Evolutionary conservation across 1,140 invertebrate genomes (phyloP), one percentile per base, ranked within the genome.

Genomic region (Caerostris darwini): DNA sequence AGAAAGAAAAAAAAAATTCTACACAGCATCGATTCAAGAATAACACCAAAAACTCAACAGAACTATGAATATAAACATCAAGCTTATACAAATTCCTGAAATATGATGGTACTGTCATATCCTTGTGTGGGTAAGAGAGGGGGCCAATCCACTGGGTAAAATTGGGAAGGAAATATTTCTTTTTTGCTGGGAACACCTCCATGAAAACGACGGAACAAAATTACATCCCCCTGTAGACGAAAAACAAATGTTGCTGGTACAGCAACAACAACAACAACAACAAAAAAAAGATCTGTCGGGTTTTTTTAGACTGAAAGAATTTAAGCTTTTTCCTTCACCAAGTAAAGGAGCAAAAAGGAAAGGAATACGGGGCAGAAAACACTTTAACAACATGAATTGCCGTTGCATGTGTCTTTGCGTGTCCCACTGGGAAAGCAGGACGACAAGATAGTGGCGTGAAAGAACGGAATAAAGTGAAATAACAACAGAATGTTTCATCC

Each of bases 331-430:
- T 7, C 19, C 54, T 85, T 85, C 17, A 57, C 17, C 54, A 7
- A n/a, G 17, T 3, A n/a, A 10, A 5, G 8, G 1, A n/a, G 10
- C 6, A 57, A 54, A 83, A 83, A 83, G 50, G 19, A 50, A 64
- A 61, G 7, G 59, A 64, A 64, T 7, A 67, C 8, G 19, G 59
- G 58, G 50, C 86, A 54, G 86, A 88, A 67, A 88, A 64, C 86
- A 88, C 86, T 88, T 88, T 88, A 88, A 88, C 86, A 88, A 88
- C 59, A 19, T 53, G 86, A 88, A 88, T 88, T 88, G 86, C 59
- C 17, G 58, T 17, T 34, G 86, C 58, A 67, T 88, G 86, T 88
- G 58, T 88, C 86, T 88, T 88, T 64, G 34, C 86, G 59, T 88
- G 59, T 17, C 58, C 86, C 86, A 8, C 12, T 5, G 86, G 86